Evolutionary conservation across 2,113 vertebrate species (phyloP).

Genomic region (Macrotis lagotis): DNA sequence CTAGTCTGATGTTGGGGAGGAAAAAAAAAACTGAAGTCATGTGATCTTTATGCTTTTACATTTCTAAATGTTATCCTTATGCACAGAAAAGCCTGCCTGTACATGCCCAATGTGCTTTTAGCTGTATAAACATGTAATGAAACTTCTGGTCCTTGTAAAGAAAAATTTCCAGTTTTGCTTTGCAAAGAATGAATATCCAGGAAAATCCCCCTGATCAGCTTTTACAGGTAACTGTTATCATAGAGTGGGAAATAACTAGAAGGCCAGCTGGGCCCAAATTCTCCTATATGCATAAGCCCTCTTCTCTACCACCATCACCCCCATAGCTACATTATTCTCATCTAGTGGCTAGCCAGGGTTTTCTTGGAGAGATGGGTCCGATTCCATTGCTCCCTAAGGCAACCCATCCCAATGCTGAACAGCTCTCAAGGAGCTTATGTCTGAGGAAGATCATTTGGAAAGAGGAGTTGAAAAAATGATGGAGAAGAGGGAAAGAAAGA

Average conservation of each 20-base stretch:
- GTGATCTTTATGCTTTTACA: neutral
- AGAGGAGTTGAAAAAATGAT: neutral
- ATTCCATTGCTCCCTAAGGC: neutral
- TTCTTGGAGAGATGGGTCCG: neutral
- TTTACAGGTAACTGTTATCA: neutral
- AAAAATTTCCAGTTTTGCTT: neutral
- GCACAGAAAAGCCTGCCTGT: neutral
- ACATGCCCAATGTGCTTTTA: neutral
- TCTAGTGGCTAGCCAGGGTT: neutral
- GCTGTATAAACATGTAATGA: neutral
- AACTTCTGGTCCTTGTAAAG: neutral
- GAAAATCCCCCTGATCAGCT: neutral
- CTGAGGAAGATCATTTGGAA: neutral
- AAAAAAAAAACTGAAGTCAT: neutral
- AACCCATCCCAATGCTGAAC: neutral
- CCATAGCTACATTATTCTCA: neutral
- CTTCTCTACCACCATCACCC: no score
- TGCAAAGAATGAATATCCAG: neutral
- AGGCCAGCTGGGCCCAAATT: neutral
- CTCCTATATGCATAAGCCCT: no score
- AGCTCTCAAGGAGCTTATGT: neutral
- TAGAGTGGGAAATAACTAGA: neutral
- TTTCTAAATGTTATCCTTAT: neutral
- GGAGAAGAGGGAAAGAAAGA: neutral
- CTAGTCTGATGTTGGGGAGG: neutral